Evolutionary conservation across 2,797 vertebrate genomes (phyloP).

Genomic region (Xenentodon cancila): DNA sequence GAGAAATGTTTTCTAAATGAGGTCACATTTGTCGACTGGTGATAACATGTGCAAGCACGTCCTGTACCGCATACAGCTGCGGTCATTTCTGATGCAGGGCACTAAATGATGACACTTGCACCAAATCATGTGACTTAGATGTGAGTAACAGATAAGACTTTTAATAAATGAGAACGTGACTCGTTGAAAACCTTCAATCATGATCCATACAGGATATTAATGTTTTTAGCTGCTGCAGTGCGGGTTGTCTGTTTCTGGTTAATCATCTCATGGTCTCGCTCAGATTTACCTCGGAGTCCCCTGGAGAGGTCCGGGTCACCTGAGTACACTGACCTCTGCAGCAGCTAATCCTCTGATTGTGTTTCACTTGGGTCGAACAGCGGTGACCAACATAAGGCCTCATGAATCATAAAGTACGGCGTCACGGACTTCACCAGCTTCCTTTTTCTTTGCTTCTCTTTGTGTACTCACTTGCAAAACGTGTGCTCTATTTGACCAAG

Average conservation of each 20-base stretch:
- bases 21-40: too few species aligned
- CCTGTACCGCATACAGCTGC: too few species aligned
- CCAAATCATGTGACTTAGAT: too few species aligned
- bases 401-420: slow-evolving; percentile 25
- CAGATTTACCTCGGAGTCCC: neutral
- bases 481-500: slow-evolving; percentile 12
- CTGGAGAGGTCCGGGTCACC: slow-evolving; percentile 5
- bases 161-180: too few species aligned
- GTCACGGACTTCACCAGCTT: slow-evolving; percentile 23
- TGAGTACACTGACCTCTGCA: neutral
- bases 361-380: slow-evolving; percentile 8
- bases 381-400: neutral
- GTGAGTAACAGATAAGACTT: too few species aligned
- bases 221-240: neutral
- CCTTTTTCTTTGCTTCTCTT: slow-evolving; percentile 28
- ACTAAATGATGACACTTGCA: too few species aligned
- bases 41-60: too few species aligned
- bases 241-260: neutral
- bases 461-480: slow-evolving; percentile 11
- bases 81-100: too few species aligned
- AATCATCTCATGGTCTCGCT: slow-evolving; percentile 9
- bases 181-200: too few species aligned
- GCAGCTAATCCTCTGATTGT: slow-evolving; percentile 23
- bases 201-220: neutral
- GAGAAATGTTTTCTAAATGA: too few species aligned